A percentile compares a stretch with the other conserved stretches of the same genome.
These are phyloP conservation scores for Iphiclides podalirius DNA, from an alignment of 2,888 invertebrate species.

Conservation along the genomic window DNA sequence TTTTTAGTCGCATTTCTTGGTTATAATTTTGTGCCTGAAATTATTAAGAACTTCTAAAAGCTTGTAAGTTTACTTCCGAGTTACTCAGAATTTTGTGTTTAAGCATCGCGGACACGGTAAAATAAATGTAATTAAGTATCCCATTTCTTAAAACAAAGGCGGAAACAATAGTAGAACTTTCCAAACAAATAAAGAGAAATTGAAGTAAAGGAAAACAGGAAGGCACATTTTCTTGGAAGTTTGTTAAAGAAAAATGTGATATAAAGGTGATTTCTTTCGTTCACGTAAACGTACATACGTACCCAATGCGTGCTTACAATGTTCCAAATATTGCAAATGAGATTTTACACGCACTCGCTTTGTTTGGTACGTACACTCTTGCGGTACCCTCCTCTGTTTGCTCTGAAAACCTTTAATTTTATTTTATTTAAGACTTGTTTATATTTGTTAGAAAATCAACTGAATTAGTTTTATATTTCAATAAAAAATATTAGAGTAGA, in stretches of 20 bases:
- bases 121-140: slow-evolving; percentile 26
- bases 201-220: slow-evolving; percentile 59
- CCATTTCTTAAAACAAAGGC: slow-evolving; percentile 45
- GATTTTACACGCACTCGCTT: slow-evolving; percentile 48
- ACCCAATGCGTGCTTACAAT: slow-evolving; percentile 35
- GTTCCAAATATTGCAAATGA: slow-evolving; percentile 35
- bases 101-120: slow-evolving; percentile 10
- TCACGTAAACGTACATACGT: slow-evolving; percentile 41
- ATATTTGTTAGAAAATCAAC: too few species aligned
- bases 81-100: not conserved
- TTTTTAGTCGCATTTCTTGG: too few species aligned
- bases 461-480: too few species aligned
- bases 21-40: not conserved
- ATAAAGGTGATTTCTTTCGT: slow-evolving; percentile 41
- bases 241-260: slow-evolving; percentile 51
- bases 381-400: slow-evolving; percentile 31
- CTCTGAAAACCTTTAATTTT: slow-evolving; percentile 36
- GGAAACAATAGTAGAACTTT: slow-evolving; percentile 57
- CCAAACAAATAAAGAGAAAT: slow-evolving; percentile 52
- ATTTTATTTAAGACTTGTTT: slow-evolving; percentile 29
- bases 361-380: slow-evolving; percentile 49
- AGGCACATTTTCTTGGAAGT: slow-evolving; percentile 43
- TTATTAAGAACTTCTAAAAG: not conserved
- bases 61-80: not conserved
- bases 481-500: too few species aligned